A percentile compares a stretch with the other conserved stretches of the same genome.
These are phyloP conservation scores for Caloenas nicobarica DNA, from an alignment of 2,113 vertebrate species.

Conservation along the genomic window DNA sequence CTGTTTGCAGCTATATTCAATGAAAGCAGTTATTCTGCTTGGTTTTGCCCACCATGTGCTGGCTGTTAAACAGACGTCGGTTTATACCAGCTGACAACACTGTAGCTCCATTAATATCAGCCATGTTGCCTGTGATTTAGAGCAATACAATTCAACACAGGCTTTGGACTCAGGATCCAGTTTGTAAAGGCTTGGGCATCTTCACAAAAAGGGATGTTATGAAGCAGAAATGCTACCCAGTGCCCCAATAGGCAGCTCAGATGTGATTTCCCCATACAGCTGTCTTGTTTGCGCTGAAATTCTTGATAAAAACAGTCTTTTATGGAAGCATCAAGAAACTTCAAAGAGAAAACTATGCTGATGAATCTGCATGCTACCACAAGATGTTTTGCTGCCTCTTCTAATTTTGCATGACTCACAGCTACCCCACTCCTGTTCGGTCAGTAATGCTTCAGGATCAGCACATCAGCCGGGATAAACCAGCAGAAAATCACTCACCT, in stretches of 20 bases:
- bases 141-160: neutral
- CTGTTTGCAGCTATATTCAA: neutral
- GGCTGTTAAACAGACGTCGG: neutral
- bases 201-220: neutral
- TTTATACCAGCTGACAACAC: neutral
- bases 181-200: neutral
- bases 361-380: neutral
- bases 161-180: neutral
- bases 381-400: neutral
- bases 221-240: neutral
- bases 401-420: neutral
- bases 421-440: neutral
- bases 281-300: neutral
- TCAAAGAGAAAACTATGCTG: neutral
- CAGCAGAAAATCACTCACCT: neutral
- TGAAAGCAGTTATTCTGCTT: neutral
- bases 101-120: neutral
- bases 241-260: neutral
- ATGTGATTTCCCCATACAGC: neutral
- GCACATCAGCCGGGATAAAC: neutral
- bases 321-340: neutral
- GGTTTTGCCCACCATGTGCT: neutral
- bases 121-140: neutral
- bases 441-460: neutral
- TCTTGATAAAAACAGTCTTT: neutral